phyloP scores from a whole-genome alignment of 2,888 invertebrate species.

The Trissolcus japonicus region DNA sequence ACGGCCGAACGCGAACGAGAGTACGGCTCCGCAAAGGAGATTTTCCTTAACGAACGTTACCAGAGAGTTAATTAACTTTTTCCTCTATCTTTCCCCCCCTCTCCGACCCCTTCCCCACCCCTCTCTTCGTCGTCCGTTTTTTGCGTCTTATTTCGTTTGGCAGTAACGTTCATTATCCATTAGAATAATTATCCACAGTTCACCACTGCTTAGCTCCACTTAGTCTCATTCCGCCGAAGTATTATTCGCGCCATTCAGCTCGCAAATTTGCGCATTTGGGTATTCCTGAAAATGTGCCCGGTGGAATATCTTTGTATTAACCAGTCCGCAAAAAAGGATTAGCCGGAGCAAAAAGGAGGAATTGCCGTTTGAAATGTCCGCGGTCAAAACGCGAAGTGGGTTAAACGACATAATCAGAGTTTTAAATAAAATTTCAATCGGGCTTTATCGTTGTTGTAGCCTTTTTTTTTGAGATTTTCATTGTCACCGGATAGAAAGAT shows the following conservation, averaged over 20 bases:
- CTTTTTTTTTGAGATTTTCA: constrained; percentile 19
- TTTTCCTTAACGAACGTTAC: constrained; percentile 66
- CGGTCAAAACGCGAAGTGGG: not conserved
- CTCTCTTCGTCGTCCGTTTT: constrained; percentile 16
- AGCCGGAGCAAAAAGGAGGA: not conserved
- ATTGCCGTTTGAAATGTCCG: not conserved
- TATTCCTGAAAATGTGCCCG: not conserved
- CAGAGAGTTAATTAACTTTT: constrained; percentile 64
- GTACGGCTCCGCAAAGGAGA: constrained; percentile 55
- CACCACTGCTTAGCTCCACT: constrained; percentile 40
- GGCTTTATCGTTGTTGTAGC: constrained; percentile 28
- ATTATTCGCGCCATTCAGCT: constrained; percentile 9
- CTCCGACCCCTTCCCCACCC: not conserved
- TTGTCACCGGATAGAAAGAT: constrained; percentile 23
- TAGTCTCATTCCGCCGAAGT: constrained; percentile 19
- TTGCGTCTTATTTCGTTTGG: constrained; percentile 35
- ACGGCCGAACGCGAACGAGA: constrained; percentile 53
- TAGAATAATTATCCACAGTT: constrained; percentile 51
- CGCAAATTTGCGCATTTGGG: constrained; percentile 3
- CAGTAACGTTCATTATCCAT: constrained; percentile 46
- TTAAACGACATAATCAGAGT: constrained; percentile 40
- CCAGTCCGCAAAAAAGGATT: not conserved
- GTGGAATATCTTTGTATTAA: not conserved
- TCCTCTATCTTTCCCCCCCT: not conserved
- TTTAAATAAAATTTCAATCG: constrained; percentile 48